Percentiles rank a stretch among this genome's conserved stretches.
These are phyloP conservation scores for Pinna nobilis DNA, from an alignment of 1,140 invertebrate genomes.

Conservation along the genomic window DNA sequence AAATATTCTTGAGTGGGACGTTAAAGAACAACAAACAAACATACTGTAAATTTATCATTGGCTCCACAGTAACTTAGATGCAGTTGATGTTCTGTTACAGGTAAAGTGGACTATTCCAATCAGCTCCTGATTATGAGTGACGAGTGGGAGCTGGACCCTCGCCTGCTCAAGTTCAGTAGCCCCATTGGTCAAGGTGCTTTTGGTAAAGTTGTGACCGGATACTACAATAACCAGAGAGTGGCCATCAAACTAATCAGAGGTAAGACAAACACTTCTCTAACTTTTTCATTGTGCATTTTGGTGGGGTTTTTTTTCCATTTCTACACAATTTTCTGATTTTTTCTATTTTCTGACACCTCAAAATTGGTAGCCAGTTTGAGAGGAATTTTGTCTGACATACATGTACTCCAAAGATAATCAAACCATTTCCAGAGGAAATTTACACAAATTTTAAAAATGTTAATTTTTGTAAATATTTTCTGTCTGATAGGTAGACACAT, in stretches of 20 bases:
- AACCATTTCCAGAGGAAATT: no score
- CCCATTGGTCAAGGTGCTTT: slow-evolving; percentile 96
- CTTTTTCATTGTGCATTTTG: no score
- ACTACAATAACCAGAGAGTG: slow-evolving; percentile 67
- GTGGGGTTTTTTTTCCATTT: no score
- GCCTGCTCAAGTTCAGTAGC: slow-evolving; percentile 90
- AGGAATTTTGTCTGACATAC: no score
- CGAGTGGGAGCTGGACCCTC: slow-evolving; percentile 96
- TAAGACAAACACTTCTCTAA: slow-evolving; percentile 41
- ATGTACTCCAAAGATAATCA: no score
- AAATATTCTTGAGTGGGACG: not conserved
- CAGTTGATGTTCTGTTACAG: slow-evolving; percentile 36
- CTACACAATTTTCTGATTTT: no score
- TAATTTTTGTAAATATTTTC: no score
- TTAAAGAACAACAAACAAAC: not conserved
- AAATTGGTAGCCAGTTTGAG: no score
- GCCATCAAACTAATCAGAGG: slow-evolving; percentile 73
- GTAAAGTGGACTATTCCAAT: slow-evolving; percentile 68
- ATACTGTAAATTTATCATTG: not conserved
- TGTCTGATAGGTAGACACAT: no score
- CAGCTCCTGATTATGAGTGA: slow-evolving; percentile 76
- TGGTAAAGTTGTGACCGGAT: slow-evolving; percentile 78
- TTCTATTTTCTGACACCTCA: no score
- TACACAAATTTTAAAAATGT: no score
- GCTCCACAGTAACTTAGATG: not conserved